Percentiles rank a stretch among this genome's conserved stretches.
Conservation (phyloP, 2,797 vertebrate species). For the Rousettus madagascariensis region DNA sequence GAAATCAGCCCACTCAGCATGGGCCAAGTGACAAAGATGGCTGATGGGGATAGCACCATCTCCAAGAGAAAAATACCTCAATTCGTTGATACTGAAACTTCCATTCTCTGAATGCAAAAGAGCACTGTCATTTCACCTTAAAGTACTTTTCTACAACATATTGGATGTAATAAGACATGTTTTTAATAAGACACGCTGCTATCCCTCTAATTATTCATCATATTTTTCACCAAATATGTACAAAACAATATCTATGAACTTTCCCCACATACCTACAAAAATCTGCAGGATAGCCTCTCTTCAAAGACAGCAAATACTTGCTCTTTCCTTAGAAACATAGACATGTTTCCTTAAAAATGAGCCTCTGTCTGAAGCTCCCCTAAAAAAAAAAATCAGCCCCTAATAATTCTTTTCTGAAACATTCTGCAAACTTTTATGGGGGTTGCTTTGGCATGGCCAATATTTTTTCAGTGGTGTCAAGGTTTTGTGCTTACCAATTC, state of each 20-base stretch:
- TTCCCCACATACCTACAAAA: background rate
- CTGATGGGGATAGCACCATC: background rate
- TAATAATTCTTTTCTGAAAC: slow-evolving; percentile 70
- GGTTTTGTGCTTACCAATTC: slow-evolving; percentile 75
- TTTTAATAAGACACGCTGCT: background rate
- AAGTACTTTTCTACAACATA: background rate
- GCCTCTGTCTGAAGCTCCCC: background rate
- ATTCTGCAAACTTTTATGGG: slow-evolving; percentile 75
- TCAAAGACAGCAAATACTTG: slow-evolving; percentile 38
- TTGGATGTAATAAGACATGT: background rate
- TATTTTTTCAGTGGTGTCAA: slow-evolving; percentile 79
- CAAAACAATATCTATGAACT: background rate
- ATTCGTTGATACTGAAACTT: background rate
- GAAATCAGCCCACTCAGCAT: background rate
- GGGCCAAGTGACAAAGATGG: background rate
- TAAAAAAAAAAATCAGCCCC: background rate
- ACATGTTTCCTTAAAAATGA: slow-evolving; percentile 49
- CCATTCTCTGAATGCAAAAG: background rate
- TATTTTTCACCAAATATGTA: background rate
- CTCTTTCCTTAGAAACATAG: slow-evolving; percentile 26
- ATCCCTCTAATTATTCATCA: background rate
- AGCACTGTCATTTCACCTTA: background rate
- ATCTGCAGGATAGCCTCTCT: slow-evolving; percentile 1
- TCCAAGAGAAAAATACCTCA: background rate
- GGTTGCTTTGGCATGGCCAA: slow-evolving; percentile 69